phyloP scores from a whole-genome alignment of 2,888 invertebrate genomes.

The Tipula lateralis region DNA sequence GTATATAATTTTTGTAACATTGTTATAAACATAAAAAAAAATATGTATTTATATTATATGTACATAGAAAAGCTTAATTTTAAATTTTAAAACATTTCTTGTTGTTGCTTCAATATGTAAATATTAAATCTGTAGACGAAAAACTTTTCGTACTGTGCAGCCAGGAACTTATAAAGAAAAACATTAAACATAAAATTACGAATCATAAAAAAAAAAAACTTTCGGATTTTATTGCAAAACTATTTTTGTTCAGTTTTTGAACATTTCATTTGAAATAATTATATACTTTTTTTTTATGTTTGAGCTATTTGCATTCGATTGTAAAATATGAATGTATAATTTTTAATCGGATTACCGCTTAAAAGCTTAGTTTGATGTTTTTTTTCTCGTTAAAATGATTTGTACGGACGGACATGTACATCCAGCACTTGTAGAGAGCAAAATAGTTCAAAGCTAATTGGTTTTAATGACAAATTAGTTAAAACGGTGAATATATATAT shows the following conservation, averaged over 20 bases:
- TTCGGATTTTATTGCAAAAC: not conserved
- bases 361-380: not conserved
- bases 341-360: not conserved
- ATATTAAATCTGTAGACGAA: constrained; percentile 11
- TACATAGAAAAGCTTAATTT: not conserved
- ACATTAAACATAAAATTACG: constrained; percentile 11
- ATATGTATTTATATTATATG: not conserved
- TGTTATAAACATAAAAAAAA: not conserved
- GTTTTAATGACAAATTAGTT: too few species aligned
- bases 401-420: too few species aligned
- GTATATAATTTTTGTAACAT: not conserved
- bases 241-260: not conserved
- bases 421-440: too few species aligned
- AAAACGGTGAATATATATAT: too few species aligned
- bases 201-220: not conserved
- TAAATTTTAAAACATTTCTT: not conserved
- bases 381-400: too few species aligned
- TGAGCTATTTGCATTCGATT: not conserved
- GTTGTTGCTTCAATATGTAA: not conserved
- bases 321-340: not conserved
- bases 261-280: not conserved
- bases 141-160: not conserved
- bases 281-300: not conserved
- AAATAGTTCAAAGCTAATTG: too few species aligned
- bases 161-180: not conserved